These are phyloP conservation scores for Scaptomyza graminum DNA, from an alignment of 1,140 invertebrate species.

Conservation along the genomic window DNA sequence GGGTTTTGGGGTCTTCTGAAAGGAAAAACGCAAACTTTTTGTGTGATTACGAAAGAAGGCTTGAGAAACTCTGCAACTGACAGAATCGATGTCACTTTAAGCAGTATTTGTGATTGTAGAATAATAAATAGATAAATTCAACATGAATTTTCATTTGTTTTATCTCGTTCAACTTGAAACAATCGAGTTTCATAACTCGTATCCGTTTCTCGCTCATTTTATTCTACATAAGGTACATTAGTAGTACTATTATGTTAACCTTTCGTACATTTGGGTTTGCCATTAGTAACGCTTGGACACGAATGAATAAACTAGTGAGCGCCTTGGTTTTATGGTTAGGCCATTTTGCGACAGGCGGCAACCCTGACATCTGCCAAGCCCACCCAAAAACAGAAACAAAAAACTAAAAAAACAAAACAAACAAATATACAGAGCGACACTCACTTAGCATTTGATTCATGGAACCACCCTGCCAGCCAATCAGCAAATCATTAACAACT, in stretches of 20 bases:
- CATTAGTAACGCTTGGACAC: conserved; percentile 37
- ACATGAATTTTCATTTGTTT: neutral
- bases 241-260: no score
- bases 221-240: no score
- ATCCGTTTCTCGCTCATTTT: no score
- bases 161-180: neutral
- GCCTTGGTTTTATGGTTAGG: conserved; percentile 29
- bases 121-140: neutral
- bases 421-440: conserved; percentile 25
- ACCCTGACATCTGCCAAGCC: conserved; percentile 79
- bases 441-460: conserved; percentile 72
- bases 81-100: neutral
- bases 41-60: neutral
- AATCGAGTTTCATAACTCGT: no score
- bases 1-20: conserved; percentile 23
- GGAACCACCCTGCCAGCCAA: conserved; percentile 56
- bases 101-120: neutral
- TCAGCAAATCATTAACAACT: conserved; percentile 80
- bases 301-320: conserved; percentile 41
- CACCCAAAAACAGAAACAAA: no score
- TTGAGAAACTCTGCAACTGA: neutral
- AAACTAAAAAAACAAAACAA: conserved; percentile 14
- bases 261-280: conserved; percentile 4
- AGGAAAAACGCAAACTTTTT: neutral
- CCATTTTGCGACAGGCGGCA: conserved; percentile 37